Evolutionary conservation across 1,140 invertebrate species (phyloP), one percentile per base, ranked within the genome.

Genomic region (Marisa cornuarietis): DNA sequence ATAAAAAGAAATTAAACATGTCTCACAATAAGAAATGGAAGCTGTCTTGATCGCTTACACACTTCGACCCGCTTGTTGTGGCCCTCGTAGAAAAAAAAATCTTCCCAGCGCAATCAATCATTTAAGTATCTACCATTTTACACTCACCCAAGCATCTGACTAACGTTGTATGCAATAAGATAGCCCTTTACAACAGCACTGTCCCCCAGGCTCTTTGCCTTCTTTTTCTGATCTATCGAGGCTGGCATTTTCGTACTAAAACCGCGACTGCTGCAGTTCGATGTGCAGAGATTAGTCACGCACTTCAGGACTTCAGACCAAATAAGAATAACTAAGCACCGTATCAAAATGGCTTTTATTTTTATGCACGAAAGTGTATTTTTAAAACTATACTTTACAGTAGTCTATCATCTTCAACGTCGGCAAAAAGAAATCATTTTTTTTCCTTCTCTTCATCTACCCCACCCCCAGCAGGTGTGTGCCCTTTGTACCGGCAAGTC

Each of bases 111-210:
- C 31, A 42, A 42, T 42, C 31, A 42, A 42, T 42, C 31, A 66
- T 31, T 16, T 11, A 20, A 42, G 62, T 42, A 49, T 51, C 26
- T 8, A 62, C 79, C 31, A 18, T 49, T n/a, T n/a, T 49, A 49
- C 13, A 72, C 74, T 72, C 79, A 85, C 86, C 77, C 86, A 65
- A 81, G 74, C 75, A 80, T 83, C 80, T 83, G 84, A 58, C 58
- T 78, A 52, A 83, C 81, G 83, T 87, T 87, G 78, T 87, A 87
- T 51, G 82, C 82, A 20, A 85, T 72, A 58, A 87, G 76, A 79
- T 87, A 87, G 4, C 81, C 77, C 26, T 81, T 79, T 24, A 80
- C 71, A 8, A 82, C 49, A 14, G 78, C 65, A 78, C 76, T 83
- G 78, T 83, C 82, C 14, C 76, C 75, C 74, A 68, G 16, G 16